A percentile compares a stretch with the other conserved stretches of the same genome.
Conservation (phyloP, 2,797 vertebrate genomes). For the Eulemur rubriventer region DNA sequence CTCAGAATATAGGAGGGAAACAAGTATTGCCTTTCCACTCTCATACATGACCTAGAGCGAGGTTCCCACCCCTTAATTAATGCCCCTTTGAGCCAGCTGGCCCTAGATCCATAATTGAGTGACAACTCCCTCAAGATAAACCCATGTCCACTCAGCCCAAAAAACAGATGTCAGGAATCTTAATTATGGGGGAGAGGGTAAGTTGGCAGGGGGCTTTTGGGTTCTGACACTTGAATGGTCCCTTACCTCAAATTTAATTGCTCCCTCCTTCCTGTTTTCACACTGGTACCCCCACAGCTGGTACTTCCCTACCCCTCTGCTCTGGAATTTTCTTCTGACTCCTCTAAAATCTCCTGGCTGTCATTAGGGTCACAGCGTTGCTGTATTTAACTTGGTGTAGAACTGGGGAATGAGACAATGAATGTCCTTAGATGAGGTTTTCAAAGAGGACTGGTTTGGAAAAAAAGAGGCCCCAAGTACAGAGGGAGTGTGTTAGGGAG, state of each 20-base stretch:
- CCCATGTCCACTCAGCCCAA: slow-evolving; percentile 2
- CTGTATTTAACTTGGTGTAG: slow-evolving; percentile 42
- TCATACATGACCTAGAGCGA: background rate
- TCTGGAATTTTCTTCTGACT: slow-evolving; percentile 61
- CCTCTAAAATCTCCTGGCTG: slow-evolving; percentile 59
- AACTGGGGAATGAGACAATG: slow-evolving; percentile 36
- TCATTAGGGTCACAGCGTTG: slow-evolving; percentile 45
- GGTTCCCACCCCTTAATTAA: background rate
- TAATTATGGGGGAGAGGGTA: background rate
- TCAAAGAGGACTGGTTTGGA: slow-evolving; percentile 14
- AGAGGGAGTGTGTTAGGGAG: background rate
- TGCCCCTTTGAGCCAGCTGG: background rate
- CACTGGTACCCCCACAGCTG: background rate
- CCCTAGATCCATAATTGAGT: background rate
- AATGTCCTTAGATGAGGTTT: slow-evolving; percentile 39
- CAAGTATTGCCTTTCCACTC: background rate
- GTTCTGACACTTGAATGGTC: slow-evolving; percentile 32
- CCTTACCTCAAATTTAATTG: slow-evolving; percentile 52
- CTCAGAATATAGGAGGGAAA: slow-evolving; percentile 5
- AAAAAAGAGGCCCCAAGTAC: background rate
- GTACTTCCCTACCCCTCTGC: background rate
- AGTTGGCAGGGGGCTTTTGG: background rate
- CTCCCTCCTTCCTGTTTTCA: slow-evolving; percentile 48
- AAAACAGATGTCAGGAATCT: slow-evolving; percentile 15
- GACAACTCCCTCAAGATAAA: slow-evolving; percentile 24